Percentiles rank a stretch among this genome's conserved stretches.
phyloP scores from a whole-genome alignment of 2,113 vertebrate genomes.

The Dipodomys stephensi region DNA sequence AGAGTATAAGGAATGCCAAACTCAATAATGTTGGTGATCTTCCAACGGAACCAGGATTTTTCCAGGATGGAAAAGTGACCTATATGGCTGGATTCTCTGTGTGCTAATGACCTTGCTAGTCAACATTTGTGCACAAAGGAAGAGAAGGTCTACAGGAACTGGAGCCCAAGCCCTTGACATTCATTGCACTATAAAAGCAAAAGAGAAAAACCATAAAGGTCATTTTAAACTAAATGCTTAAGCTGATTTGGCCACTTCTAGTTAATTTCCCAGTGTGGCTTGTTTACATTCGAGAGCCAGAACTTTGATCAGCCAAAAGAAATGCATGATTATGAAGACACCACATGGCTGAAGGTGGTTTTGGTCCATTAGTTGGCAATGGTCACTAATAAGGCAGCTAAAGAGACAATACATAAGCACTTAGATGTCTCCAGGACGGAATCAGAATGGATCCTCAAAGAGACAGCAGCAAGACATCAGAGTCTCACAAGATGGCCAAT shows the following conservation, averaged over 20 bases:
- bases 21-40: not conserved
- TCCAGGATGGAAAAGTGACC: not conserved
- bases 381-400: constrained; percentile 76
- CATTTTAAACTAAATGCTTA: constrained; percentile 52
- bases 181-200: constrained; percentile 13
- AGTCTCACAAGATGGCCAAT: constrained; percentile 18
- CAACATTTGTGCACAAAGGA: constrained; percentile 64
- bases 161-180: not conserved
- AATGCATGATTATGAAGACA: constrained; percentile 33
- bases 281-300: constrained; percentile 46
- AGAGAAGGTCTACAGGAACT: not conserved
- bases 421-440: constrained; percentile 55
- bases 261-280: constrained; percentile 50
- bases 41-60: not conserved
- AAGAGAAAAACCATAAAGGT: constrained; percentile 44
- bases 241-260: constrained; percentile 47
- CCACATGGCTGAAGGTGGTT: constrained; percentile 24
- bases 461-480: constrained; percentile 53
- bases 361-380: constrained; percentile 45
- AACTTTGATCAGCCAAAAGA: constrained; percentile 42
- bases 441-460: constrained; percentile 17
- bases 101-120: not conserved
- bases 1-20: constrained; percentile 24
- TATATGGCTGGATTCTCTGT: not conserved
- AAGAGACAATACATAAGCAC: constrained; percentile 67